phyloP scores from a whole-genome alignment of 2,113 vertebrate species.

The Xenopus borealis region DNA sequence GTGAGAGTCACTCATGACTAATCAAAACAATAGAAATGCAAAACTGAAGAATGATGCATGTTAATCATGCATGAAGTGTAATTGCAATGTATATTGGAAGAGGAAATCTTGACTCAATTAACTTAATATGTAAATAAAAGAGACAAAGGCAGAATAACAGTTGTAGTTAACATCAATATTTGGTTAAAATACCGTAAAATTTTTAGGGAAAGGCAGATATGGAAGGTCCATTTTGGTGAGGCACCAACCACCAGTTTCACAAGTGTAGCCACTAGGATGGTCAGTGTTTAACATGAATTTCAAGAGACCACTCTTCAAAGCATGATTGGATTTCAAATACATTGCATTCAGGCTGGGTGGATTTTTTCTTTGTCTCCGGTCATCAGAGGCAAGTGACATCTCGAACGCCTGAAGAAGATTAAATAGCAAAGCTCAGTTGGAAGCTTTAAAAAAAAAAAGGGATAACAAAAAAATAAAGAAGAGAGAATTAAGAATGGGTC shows the following conservation, averaged over 20 bases:
- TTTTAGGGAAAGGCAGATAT: background rate
- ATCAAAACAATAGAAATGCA: no score
- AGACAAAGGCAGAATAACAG: no score
- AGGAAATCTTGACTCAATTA: no score
- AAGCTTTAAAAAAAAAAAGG: conserved; percentile 66
- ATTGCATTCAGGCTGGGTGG: conserved; percentile 73
- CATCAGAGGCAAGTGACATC: conserved; percentile 90
- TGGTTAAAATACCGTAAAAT: no score
- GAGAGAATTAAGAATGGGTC: conserved; percentile 80
- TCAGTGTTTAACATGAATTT: conserved; percentile 70
- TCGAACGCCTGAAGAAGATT: conserved; percentile 91
- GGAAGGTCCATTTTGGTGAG: conserved; percentile 39
- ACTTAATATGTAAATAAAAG: no score
- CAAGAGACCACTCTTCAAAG: conserved; percentile 78
- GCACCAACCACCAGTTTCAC: conserved; percentile 53
- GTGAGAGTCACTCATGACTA: no score
- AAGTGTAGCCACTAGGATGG: conserved; percentile 75
- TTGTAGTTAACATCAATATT: no score
- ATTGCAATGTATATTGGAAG: no score
- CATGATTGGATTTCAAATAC: conserved; percentile 71
- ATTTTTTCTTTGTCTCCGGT: conserved; percentile 73
- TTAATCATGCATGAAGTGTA: no score
- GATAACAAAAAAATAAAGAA: conserved; percentile 57
- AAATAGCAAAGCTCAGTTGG: conserved; percentile 86
- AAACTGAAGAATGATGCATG: no score